Evolutionary conservation across 1,140 invertebrate species (phyloP), one percentile per base, ranked within the genome.

Genomic region (Ceratina japonica): DNA sequence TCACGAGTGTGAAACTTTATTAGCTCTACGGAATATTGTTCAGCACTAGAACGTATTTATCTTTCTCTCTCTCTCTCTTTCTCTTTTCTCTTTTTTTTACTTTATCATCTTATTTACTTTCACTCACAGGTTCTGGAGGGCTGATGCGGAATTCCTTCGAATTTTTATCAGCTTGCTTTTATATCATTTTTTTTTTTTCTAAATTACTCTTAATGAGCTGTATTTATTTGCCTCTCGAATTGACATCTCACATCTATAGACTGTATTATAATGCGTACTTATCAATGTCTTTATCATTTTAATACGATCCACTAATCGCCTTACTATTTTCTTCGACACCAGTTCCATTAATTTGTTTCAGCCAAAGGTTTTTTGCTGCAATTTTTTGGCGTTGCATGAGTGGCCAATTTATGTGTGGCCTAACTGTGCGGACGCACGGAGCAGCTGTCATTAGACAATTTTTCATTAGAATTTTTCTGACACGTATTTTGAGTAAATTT

Each of bases 351-450:
- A 92, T 92, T 91, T 91, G 86, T 92, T 92, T 90, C 91, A 92
- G 91, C 91, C 91, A 88, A 91, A 86, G 86, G 37, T 44, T 44
- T 92, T 91, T 86, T 81, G 85, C 87, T 90, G 88, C 90, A 91
- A 91, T 90, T 91, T 89, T 90, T 92, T 92, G 90, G 89, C 91
- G 91, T 91, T 93, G 91, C 92, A 93, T 93, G 92, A 90, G 87
- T 81, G 89, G 89, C 85, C 89, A 87, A 70, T 84, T 89, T 83
- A 44, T 92, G 80, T 83, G 81, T 80, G 85, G 84, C 70, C 84
- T 70, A 86, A 80, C 58, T 86, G 88, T 91, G 91, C 91, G 90
- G 88, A 88, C 89, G 86, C 91, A 91, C 89, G 91, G 91, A 92
- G 91, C 91, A 92, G 92, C 90, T 92, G 87, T 93, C 91, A 61